Percentiles rank a stretch among this genome's conserved stretches.
Conservation (phyloP, 2,888 invertebrate genomes). For the Endotricha flammealis region DNA sequence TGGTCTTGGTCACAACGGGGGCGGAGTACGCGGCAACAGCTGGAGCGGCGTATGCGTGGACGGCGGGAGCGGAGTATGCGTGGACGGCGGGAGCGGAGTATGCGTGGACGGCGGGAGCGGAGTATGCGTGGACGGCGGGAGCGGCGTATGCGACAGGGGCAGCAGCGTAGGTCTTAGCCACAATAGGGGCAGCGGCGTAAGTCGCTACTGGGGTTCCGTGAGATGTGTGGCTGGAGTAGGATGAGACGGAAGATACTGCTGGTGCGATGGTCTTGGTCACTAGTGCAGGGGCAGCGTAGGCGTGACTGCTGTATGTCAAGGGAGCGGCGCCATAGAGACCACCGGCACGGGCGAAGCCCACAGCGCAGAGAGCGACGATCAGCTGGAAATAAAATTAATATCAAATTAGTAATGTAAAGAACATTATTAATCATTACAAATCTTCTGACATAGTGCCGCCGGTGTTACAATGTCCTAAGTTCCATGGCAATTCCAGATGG, state of each 20-base stretch:
- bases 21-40: slow-evolving; percentile 31
- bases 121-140: slow-evolving; percentile 47
- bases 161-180: slow-evolving; percentile 38
- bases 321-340: slow-evolving; percentile 65
- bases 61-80: slow-evolving; percentile 27
- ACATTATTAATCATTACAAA: too few relatives aligned
- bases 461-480: too few relatives aligned
- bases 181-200: slow-evolving; percentile 34
- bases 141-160: slow-evolving; percentile 42
- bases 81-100: slow-evolving; percentile 47
- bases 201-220: slow-evolving; percentile 37
- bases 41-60: slow-evolving; percentile 28
- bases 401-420: too few relatives aligned
- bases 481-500: too few relatives aligned
- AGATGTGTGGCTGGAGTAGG: slow-evolving; percentile 45
- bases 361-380: slow-evolving; percentile 76
- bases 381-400: slow-evolving; percentile 62
- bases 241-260: slow-evolving; percentile 29
- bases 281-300: slow-evolving; percentile 41
- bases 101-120: slow-evolving; percentile 31
- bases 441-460: too few relatives aligned
- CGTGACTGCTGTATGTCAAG: slow-evolving; percentile 65
- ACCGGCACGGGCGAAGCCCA: slow-evolving; percentile 79
- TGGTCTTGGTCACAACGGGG: slow-evolving; percentile 35
- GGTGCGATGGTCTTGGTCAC: slow-evolving; percentile 33